Conservation (phyloP, 2,888 invertebrate species). For the Julus scandinavius region DNA sequence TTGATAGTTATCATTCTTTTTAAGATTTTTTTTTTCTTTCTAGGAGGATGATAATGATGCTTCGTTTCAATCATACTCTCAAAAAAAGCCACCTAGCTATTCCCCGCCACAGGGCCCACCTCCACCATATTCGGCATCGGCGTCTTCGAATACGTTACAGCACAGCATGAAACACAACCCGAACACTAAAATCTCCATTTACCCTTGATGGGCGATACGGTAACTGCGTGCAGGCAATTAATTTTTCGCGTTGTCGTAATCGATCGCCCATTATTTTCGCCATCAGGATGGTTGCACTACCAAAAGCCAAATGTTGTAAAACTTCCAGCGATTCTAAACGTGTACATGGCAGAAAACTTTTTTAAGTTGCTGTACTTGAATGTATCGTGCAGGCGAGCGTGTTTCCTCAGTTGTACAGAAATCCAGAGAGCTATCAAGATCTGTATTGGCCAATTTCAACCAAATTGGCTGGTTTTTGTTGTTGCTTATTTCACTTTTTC, state of each 20-base stretch:
- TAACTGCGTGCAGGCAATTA: neutral
- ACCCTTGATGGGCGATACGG: slow-evolving; percentile 19
- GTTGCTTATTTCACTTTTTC: slow-evolving; percentile 31
- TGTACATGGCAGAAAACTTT: slow-evolving; percentile 6
- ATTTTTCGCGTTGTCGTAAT: slow-evolving; percentile 11
- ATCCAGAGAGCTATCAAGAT: slow-evolving; percentile 11
- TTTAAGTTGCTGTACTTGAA: neutral
- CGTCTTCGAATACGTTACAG: neutral
- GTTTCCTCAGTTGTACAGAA: neutral
- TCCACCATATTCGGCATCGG: slow-evolving; percentile 52
- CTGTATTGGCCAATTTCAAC: neutral
- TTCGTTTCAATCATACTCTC: neutral
- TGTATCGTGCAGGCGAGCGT: neutral
- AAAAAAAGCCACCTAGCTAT: slow-evolving; percentile 51
- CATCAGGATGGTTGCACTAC: slow-evolving; percentile 30
- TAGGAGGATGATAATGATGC: slow-evolving; percentile 44
- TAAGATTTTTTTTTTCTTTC: neutral
- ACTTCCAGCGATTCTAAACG: slow-evolving; percentile 29
- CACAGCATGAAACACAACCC: slow-evolving; percentile 27
- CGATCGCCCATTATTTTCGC: slow-evolving; percentile 45
- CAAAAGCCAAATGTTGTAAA: slow-evolving; percentile 51
- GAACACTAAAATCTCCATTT: slow-evolving; percentile 26
- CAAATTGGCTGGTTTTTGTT: neutral
- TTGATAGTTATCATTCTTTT: neutral
- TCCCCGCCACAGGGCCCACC: slow-evolving; percentile 52